Conservation (phyloP, 2,113 vertebrate genomes). For the Octodon degus region DNA sequence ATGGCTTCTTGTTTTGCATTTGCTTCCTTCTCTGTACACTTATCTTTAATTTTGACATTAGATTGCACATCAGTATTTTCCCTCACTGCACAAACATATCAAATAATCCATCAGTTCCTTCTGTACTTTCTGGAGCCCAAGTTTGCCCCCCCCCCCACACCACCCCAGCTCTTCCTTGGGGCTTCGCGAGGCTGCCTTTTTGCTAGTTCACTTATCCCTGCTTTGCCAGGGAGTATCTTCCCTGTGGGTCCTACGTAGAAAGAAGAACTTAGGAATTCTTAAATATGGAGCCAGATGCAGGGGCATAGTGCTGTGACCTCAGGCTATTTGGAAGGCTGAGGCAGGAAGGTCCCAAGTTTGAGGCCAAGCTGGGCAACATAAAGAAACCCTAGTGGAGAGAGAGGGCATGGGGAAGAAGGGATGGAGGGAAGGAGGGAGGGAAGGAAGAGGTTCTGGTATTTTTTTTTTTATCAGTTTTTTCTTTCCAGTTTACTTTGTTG, state of each 20-base stretch:
- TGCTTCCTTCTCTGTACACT: background rate
- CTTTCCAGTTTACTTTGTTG: background rate
- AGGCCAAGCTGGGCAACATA: background rate
- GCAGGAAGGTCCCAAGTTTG: background rate
- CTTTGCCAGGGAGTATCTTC: background rate
- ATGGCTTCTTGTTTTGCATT: background rate
- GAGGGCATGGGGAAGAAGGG: background rate
- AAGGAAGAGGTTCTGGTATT: background rate
- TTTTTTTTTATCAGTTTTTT: background rate
- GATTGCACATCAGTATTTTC: background rate
- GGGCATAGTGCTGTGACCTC: background rate
- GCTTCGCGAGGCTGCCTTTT: background rate
- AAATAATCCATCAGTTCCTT: background rate
- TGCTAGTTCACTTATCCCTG: background rate
- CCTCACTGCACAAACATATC: background rate
- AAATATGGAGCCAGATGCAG: background rate
- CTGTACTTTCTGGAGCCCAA: background rate
- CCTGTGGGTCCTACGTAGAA: background rate
- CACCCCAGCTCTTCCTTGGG: background rate
- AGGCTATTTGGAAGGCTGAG: background rate
- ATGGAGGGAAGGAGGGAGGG: fast-evolving
- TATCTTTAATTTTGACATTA: background rate
- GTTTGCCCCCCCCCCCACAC: too few species aligned
- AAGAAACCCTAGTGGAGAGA: background rate
- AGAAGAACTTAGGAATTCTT: background rate